Evolutionary conservation across 2,797 vertebrate species (phyloP), one percentile per base, ranked within the genome.

Genomic region (Fringilla coelebs): DNA sequence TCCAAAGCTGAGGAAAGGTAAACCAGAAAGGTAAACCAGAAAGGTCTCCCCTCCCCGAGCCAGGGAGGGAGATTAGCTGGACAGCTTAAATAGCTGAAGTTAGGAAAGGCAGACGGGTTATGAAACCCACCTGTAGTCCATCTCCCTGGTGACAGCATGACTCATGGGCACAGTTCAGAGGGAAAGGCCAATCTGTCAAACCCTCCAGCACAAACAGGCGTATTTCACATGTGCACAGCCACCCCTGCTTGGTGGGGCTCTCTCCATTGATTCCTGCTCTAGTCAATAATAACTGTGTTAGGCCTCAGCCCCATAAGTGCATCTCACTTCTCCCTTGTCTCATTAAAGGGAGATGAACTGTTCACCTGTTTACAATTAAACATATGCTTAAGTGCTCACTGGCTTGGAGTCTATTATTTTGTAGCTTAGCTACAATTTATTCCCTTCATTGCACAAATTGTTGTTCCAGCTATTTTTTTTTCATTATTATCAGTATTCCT

Each of bases 311-410:
- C 55, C 52, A 1, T 14, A 85, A 89, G 48, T 90, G 65, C 78
- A 51, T 85, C 91, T 92, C 58, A 55, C 46, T 81, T 70, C 38
- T 87, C 55, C 34, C 14, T 34, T 57, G 20, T 70, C 70, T 94
- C 52, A 19, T 89, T 90, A 55, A 88, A 84, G 63, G 72, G 43
- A 48, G 31, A 72, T 25, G 16, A 92, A 52, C 57, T 61, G 74
- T 91, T 96, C 87, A 84, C 70, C 58, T 84, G 66, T 70, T 96
- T 78, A 86, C 51, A 78, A 31, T 66, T 88, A 86, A 66, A 48
- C 85, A 78, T 65, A 70, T 18, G n/a, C 45, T 87, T 61, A 72
- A 91, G 46, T 60, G 55, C 58, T 55, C 54, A 11, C 51, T 88
- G 66, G 3, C 12, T 43, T 75, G 43, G 20, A 75, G 48, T 38